Percentiles rank a stretch among this genome's conserved stretches.
These are phyloP conservation scores for Horisme vitalbata DNA, from an alignment of 2,888 invertebrate genomes.

Conservation along the genomic window DNA sequence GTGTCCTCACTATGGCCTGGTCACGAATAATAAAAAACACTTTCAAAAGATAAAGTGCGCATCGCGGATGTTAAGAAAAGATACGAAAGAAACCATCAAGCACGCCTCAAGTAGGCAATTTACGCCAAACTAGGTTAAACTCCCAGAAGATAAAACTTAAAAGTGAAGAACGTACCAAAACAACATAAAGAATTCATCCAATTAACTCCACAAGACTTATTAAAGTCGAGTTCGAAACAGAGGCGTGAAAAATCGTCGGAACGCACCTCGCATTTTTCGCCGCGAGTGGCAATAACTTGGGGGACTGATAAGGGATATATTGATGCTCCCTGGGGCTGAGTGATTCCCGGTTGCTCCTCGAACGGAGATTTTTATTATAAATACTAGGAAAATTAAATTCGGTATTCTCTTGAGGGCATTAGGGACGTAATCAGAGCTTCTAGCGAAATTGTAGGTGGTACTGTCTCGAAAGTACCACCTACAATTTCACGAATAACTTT, in stretches of 20 bases:
- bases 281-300: constrained; percentile 27
- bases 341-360: constrained; percentile 39
- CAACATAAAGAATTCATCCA: constrained; percentile 29
- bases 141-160: constrained; percentile 7
- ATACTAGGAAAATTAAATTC: constrained; percentile 19
- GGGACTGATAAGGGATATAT: constrained; percentile 48
- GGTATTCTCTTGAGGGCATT: neutral
- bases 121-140: constrained; percentile 10
- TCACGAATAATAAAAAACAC: no score
- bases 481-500: no score
- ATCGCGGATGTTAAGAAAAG: no score
- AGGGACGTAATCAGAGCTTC: neutral
- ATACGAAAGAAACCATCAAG: no score
- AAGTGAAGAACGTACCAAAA: constrained; percentile 12
- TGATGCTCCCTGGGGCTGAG: constrained; percentile 49
- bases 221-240: constrained; percentile 31
- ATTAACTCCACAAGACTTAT: constrained; percentile 33
- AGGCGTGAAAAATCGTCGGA: constrained; percentile 35
- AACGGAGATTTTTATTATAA: constrained; percentile 48
- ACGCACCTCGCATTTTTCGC: constrained; percentile 37
- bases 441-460: neutral
- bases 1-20: no score
- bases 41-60: no score
- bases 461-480: no score
- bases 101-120: neutral